Base-by-base conservation (phyloP, 2,113 vertebrate genomes). In the Albula glossodonta region DNA sequence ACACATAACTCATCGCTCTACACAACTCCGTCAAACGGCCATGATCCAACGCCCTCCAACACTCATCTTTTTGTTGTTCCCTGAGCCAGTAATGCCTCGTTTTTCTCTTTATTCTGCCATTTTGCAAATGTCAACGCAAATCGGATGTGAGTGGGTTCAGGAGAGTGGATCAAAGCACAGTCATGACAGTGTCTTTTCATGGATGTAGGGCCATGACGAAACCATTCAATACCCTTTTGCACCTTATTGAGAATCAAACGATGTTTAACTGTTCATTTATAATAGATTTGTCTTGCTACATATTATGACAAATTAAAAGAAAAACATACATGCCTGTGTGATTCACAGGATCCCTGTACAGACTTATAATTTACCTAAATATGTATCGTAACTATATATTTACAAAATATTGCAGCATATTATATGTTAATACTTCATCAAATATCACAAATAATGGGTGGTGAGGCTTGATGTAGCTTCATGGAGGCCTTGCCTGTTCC, bases 401-500 rank as follows among this genome's bases (percentile, higher is more conserved):
- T 41, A 41, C 31, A 41, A 41, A 41, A 41, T 41, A 41, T 41
- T 41, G 31, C 31, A 41, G 31, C 31, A 41, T 1, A 41, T 41
- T 1, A 41, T 41, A 41, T 41, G 31, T 41, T 41, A 41, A 41
- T 0, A 41, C 31, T 41, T 41, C 31, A 41, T 41, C 31, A 41
- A 41, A 41, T 41, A 41, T 41, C 31, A 41, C 31, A 41, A 41
- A 41, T 41, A 41, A 41, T 41, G 31, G 31, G 31, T 41, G 31
- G 31, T 41, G 31, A 41, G 31, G 31, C 31, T 41, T 41, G 31
- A 41, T 41, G 31, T 41, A 41, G 31, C 31, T 41, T 41, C 31
- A 41, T 41, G 31, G 31, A 41, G 51, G 17, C 82, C 87, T 90
- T 93, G 97, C 98, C 97, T 98, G 97, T 89, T 99, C 97, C 0